phyloP scores from a whole-genome alignment of 2,797 vertebrate species.

The Novumbra hubbsi region DNA sequence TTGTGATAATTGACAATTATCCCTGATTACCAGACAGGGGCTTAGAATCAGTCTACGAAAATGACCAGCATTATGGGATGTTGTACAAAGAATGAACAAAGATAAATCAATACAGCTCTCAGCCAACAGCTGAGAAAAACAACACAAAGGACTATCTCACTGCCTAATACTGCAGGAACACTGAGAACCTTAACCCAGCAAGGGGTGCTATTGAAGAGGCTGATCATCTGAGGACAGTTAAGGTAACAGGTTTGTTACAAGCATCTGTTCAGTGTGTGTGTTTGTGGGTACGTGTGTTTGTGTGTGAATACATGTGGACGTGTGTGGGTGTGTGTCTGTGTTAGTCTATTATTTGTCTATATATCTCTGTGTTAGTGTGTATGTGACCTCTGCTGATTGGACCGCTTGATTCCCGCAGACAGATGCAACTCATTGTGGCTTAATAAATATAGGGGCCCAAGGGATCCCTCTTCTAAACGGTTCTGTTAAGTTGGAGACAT shows the following conservation, averaged over 20 bases:
- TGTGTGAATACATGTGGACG: not conserved
- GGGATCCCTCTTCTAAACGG: slow-evolving; percentile 80
- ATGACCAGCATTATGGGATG: slow-evolving; percentile 78
- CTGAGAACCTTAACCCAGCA: slow-evolving; percentile 34
- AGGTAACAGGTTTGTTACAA: slow-evolving; percentile 17
- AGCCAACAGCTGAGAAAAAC: slow-evolving; percentile 68
- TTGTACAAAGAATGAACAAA: slow-evolving; percentile 77
- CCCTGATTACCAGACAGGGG: slow-evolving; percentile 82
- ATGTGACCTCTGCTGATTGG: slow-evolving; percentile 74
- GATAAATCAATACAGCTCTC: slow-evolving; percentile 71
- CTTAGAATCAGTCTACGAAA: slow-evolving; percentile 78
- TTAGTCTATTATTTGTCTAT: slow-evolving; percentile 41
- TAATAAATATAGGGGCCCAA: slow-evolving; percentile 80
- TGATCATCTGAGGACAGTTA: slow-evolving; percentile 30
- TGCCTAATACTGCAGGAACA: slow-evolving; percentile 45
- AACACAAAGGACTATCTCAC: slow-evolving; percentile 60
- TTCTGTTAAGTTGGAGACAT: slow-evolving; percentile 88
- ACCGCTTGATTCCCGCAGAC: slow-evolving; percentile 74
- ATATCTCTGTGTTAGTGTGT: slow-evolving; percentile 61
- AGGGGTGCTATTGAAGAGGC: slow-evolving; percentile 24
- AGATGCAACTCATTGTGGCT: slow-evolving; percentile 84
- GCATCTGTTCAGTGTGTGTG: slow-evolving; percentile 9
- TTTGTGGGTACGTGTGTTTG: not conserved
- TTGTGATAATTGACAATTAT: slow-evolving; percentile 88
- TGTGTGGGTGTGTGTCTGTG: not conserved